Evolutionary conservation across 1,140 invertebrate species (phyloP).

Genomic region (Andrena cerasifolii): DNA sequence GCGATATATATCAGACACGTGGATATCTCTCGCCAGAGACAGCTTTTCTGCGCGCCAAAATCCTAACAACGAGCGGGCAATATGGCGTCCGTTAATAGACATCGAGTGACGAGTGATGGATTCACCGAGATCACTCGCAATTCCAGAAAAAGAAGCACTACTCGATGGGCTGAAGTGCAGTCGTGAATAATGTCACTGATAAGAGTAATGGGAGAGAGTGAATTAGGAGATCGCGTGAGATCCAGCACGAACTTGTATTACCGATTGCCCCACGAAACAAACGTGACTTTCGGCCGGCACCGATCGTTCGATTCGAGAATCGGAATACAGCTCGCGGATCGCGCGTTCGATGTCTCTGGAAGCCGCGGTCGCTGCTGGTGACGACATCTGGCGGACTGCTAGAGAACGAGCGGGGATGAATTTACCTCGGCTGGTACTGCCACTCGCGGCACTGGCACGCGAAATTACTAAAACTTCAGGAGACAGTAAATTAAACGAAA

Average conservation of each 20-base stretch:
- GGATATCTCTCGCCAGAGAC: too few relatives aligned
- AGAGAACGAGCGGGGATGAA: not conserved
- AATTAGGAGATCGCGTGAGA: too few relatives aligned
- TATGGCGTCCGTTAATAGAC: not conserved
- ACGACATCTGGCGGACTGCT: not conserved
- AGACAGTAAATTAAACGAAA: conserved; percentile 48
- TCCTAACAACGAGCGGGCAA: not conserved
- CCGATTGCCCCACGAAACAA: too few relatives aligned
- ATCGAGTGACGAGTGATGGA: not conserved
- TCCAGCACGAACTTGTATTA: too few relatives aligned
- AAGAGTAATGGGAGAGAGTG: too few relatives aligned
- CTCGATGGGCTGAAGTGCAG: rapidly evolving
- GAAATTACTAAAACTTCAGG: conserved; percentile 52
- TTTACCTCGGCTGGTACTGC: conserved; percentile 6
- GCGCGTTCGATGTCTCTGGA: not conserved
- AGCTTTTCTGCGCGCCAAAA: too few relatives aligned
- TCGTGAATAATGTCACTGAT: too few relatives aligned
- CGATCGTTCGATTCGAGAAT: too few relatives aligned
- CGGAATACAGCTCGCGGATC: not conserved
- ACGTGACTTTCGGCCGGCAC: too few relatives aligned
- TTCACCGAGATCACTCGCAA: not conserved
- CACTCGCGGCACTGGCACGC: conserved; percentile 22
- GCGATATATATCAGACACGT: too few relatives aligned
- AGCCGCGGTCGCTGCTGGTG: not conserved
- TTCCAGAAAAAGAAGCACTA: not conserved